Base-by-base conservation (phyloP, 2,888 invertebrate genomes). In the Spilosoma lubricipeda region DNA sequence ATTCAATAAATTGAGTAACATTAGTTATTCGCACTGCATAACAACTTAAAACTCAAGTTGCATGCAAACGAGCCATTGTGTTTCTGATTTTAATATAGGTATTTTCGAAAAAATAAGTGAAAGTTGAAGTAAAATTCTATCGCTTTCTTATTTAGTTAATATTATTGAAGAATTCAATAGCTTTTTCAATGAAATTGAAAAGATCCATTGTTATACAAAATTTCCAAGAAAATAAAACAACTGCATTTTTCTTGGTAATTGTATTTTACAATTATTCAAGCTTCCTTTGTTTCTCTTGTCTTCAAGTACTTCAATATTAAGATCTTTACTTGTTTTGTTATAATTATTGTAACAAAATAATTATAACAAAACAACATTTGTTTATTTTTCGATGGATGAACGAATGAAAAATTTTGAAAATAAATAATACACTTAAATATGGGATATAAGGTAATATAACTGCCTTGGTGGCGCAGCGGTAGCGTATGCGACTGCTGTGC, bases 11-110 rank as follows among this genome's bases (percentile, higher is more conserved):
- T 63, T 59, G 48, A 56, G 36, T 11, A 59, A 59, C 7, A 63
- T 67, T 30, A 45, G 13, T 59, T 67, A 74, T 74, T 74, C 70
- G 3, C 23, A 36, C 3, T 70, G 70, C 70, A 70, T 70, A 66
- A 56, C 59, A 67, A 70, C 1, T 56, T 56, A 42, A 27, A 67
- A 59, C 9, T 27, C 70, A 66, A 36, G 66, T 23, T 74, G 74
- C 67, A 74, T 74, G 36, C 59, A 63, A 70, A 74, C 33, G 56
- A 67, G 45, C 30, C 39, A 39, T 63, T 45, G 20, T 30, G 13
- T 70, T 63, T 63, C 30, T 63, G 63, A 63, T 63, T 63, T 63
- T 15, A 63, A 20, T 42, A 27, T 45, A 30, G 27, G 30, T 63
- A 23, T 70, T 70, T 42, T 39, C n/a, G n/a, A 3, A 11, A 15